Percentiles rank a stretch among this genome's conserved stretches.
phyloP scores from a whole-genome alignment of 2,113 vertebrate species.

The Salvator merianae region DNA sequence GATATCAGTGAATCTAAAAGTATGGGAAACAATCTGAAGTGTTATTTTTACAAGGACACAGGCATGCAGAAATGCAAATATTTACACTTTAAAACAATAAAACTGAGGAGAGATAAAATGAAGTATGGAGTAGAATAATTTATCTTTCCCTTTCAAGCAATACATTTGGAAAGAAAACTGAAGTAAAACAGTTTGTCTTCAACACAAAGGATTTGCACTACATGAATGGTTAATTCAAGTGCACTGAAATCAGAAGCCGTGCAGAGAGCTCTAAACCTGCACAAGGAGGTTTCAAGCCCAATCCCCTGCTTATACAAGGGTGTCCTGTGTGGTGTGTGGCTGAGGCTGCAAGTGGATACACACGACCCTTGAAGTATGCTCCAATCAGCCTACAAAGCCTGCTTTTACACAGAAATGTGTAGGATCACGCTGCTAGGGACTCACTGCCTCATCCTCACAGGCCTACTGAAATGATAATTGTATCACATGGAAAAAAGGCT shows the following conservation, averaged over 20 bases:
- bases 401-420: too few relatives aligned
- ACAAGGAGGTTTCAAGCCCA: not conserved
- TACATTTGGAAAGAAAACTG: not conserved
- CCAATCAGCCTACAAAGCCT: too few relatives aligned
- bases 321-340: not conserved
- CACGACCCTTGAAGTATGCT: too few relatives aligned
- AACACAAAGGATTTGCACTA: constrained; percentile 11
- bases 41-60: not conserved
- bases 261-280: not conserved
- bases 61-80: not conserved
- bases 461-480: not conserved
- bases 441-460: too few relatives aligned
- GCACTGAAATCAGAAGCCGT: not conserved
- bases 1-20: not conserved
- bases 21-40: not conserved
- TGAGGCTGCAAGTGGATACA: not conserved
- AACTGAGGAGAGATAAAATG: not conserved
- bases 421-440: too few relatives aligned
- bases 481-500: too few relatives aligned
- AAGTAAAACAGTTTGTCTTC: not conserved
- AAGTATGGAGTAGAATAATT: not conserved
- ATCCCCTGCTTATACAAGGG: not conserved
- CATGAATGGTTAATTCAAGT: not conserved
- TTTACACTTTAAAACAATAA: not conserved
- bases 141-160: not conserved